These are phyloP conservation scores for Hipparchia sbordonii DNA, from an alignment of 2,888 invertebrate species.

Conservation along the genomic window DNA sequence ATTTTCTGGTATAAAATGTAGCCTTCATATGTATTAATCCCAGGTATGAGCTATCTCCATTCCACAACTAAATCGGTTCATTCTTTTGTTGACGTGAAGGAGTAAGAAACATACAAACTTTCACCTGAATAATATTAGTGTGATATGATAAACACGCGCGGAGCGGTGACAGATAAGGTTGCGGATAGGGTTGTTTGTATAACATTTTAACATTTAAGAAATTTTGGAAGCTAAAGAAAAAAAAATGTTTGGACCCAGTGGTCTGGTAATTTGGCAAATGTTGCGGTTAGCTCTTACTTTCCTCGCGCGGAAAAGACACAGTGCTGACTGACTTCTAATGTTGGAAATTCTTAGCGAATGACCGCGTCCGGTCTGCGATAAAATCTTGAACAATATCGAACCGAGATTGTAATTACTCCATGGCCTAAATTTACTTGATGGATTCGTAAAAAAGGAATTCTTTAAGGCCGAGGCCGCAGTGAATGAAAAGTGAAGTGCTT, in stretches of 20 bases:
- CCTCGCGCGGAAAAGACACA: neutral
- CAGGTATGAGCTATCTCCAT: no score
- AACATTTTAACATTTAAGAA: no score
- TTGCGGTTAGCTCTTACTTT: neutral
- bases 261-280: neutral
- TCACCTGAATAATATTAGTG: no score
- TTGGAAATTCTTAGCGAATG: constrained; percentile 23
- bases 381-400: constrained; percentile 25
- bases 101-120: no score
- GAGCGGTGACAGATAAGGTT: no score
- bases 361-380: constrained; percentile 33
- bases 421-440: neutral
- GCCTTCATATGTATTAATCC: no score
- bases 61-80: no score
- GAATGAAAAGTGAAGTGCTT: no score
- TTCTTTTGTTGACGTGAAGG: no score
- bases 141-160: no score
- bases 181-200: no score
- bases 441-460: neutral
- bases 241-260: neutral
- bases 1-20: no score
- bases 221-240: neutral
- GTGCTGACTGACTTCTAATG: neutral
- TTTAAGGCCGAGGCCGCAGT: neutral
- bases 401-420: neutral